phyloP scores from a whole-genome alignment of 2,888 invertebrate species.

The Eupithecia tripunctaria region DNA sequence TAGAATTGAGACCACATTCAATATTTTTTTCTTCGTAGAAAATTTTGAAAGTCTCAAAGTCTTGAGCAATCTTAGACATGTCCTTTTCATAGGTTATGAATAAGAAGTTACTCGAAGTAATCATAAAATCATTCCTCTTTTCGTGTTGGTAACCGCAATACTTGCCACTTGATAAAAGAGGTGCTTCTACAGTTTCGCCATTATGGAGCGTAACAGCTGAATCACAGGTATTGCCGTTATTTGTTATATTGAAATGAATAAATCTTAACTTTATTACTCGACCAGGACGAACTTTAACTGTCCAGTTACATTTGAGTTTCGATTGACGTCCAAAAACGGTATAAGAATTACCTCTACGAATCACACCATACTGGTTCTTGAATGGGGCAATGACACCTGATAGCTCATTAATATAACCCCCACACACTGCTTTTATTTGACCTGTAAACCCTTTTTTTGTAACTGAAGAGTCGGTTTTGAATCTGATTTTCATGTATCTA shows the following conservation, averaged over 20 bases:
- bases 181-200: slow-evolving; percentile 89
- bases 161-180: slow-evolving; percentile 89
- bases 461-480: slow-evolving; percentile 86
- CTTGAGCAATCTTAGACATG: background rate
- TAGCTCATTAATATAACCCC: slow-evolving; percentile 85
- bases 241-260: slow-evolving; percentile 84
- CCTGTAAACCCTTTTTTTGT: slow-evolving; percentile 89
- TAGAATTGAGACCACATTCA: slow-evolving; percentile 88
- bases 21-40: slow-evolving; percentile 86
- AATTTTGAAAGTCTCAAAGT: slow-evolving; percentile 72
- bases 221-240: slow-evolving; percentile 59
- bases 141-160: slow-evolving; percentile 86
- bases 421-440: slow-evolving; percentile 86
- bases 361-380: slow-evolving; percentile 13
- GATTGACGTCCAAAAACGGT: background rate
- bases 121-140: slow-evolving; percentile 65
- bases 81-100: slow-evolving; percentile 56
- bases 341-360: slow-evolving; percentile 45
- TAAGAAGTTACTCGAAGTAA: slow-evolving; percentile 86
- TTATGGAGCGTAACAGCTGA: slow-evolving; percentile 87
- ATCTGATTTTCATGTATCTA: slow-evolving; percentile 87
- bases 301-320: slow-evolving; percentile 87
- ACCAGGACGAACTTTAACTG: slow-evolving; percentile 88
- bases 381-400: slow-evolving; percentile 82
- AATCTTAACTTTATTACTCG: slow-evolving; percentile 88